Evolutionary conservation across 2,888 invertebrate species (phyloP).

Genomic region (Aspidapion aeneum): DNA sequence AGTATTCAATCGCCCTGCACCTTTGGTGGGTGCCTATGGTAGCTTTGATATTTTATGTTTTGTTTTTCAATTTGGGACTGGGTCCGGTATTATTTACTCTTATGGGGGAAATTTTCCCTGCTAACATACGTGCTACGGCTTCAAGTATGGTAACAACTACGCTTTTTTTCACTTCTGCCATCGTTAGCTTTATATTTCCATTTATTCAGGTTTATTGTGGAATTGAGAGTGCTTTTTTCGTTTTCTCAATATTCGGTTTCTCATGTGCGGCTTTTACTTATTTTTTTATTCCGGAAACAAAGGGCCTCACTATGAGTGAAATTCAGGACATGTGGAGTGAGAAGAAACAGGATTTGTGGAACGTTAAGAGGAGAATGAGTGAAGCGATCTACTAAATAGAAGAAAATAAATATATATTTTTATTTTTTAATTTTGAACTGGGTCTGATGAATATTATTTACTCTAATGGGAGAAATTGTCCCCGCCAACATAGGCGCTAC

Average conservation of each 20-base stretch:
- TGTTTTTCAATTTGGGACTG: slow-evolving; percentile 65
- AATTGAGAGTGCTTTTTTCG: slow-evolving; percentile 31
- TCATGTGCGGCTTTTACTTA: slow-evolving; percentile 27
- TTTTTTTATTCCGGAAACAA: slow-evolving; percentile 34
- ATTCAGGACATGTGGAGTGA: slow-evolving; percentile 27
- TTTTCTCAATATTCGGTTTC: slow-evolving; percentile 27
- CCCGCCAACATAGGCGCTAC: slow-evolving; percentile 64
- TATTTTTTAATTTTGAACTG: slow-evolving; percentile 65
- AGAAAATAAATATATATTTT: no score
- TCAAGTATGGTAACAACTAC: slow-evolving; percentile 47
- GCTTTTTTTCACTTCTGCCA: slow-evolving; percentile 26
- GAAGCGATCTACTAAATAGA: background rate
- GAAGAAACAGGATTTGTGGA: background rate
- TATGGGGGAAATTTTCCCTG: slow-evolving; percentile 76
- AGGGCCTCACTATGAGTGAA: slow-evolving; percentile 31
- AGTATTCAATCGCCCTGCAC: background rate
- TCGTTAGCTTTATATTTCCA: slow-evolving; percentile 32
- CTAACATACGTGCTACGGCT: slow-evolving; percentile 62
- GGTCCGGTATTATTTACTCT: slow-evolving; percentile 80
- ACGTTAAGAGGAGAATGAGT: background rate
- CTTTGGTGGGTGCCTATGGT: slow-evolving; percentile 68
- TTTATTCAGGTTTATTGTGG: slow-evolving; percentile 25
- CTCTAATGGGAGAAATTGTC: slow-evolving; percentile 78
- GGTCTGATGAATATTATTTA: slow-evolving; percentile 80
- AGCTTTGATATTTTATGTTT: slow-evolving; percentile 66